Evolutionary conservation across 2,888 invertebrate species (phyloP).

Genomic region (Cyrtodaria siliqua): DNA sequence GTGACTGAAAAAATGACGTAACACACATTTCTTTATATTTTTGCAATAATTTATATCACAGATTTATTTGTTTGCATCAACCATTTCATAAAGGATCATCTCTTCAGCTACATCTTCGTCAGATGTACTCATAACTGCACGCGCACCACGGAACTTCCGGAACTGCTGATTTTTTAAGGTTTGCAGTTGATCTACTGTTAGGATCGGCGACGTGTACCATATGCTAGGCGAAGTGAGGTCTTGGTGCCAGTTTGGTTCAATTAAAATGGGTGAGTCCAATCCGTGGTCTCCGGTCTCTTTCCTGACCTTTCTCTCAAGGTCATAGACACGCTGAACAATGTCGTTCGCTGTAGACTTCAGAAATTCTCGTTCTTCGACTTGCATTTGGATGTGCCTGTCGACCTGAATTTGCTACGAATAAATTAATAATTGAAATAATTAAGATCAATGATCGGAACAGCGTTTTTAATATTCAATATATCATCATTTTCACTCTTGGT

Average conservation of each 20-base stretch:
- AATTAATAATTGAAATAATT: background rate
- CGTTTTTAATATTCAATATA: too few species aligned
- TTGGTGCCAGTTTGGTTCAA: conserved; percentile 44
- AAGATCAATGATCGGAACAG: too few species aligned
- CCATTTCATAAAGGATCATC: background rate
- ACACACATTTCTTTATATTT: too few species aligned
- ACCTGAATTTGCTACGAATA: conserved; percentile 43
- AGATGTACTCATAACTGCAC: background rate
- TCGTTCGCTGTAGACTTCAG: conserved; percentile 38
- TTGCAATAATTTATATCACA: background rate
- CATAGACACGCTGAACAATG: conserved; percentile 40
- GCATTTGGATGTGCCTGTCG: conserved; percentile 41
- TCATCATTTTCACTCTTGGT: too few species aligned
- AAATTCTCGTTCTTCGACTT: conserved; percentile 47
- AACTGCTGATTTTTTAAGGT: conserved; percentile 31
- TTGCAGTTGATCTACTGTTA: conserved; percentile 44
- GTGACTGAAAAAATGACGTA: too few species aligned
- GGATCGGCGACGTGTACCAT: conserved; percentile 44
- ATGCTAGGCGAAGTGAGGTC: conserved; percentile 43
- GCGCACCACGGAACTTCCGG: conserved; percentile 5
- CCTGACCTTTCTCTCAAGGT: conserved; percentile 50
- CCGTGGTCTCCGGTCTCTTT: conserved; percentile 49
- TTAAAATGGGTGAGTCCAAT: conserved; percentile 11
- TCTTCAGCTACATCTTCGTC: background rate
- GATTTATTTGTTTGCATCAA: background rate